A percentile compares a stretch with the other conserved stretches of the same genome.
Conservation (phyloP, 2,888 invertebrate genomes). For the Noctua janthina region DNA sequence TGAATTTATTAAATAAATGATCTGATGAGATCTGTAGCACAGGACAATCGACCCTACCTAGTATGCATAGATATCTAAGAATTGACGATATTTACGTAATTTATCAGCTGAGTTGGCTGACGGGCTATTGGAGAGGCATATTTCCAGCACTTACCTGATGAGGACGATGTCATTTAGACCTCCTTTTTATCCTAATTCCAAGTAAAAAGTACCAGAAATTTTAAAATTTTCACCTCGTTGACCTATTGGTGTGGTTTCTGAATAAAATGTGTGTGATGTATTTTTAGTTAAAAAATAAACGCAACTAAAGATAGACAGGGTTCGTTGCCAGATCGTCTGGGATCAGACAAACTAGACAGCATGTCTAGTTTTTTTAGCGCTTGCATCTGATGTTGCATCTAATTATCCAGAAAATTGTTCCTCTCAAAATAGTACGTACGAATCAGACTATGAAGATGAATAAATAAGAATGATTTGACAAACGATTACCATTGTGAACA, state of each 20-base stretch:
- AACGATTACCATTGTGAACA: not conserved
- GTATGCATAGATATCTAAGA: not conserved
- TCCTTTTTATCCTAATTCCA: not conserved
- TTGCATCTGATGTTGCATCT: conserved; percentile 23
- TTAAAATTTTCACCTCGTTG: conserved; percentile 4
- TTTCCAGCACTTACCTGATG: not conserved
- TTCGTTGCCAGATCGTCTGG: conserved; percentile 58
- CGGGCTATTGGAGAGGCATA: not conserved
- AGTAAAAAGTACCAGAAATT: not conserved
- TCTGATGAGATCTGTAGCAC: not conserved
- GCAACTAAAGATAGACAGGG: conserved; percentile 57
- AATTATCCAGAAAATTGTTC: conserved; percentile 3
- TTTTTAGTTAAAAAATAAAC: conserved; percentile 49
- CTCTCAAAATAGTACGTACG: not conserved
- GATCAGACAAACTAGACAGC: conserved; percentile 38
- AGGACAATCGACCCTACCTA: not conserved
- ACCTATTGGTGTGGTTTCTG: not conserved
- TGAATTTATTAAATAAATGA: conserved; percentile 5
- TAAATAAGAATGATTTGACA: not conserved
- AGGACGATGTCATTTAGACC: not conserved
- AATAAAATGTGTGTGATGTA: conserved; percentile 30
- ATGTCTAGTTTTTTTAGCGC: conserved; percentile 35
- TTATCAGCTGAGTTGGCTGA: not conserved
- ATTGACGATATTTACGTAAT: not conserved
- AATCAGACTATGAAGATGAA: not conserved